Evolutionary conservation across 1,140 invertebrate species (phyloP), one percentile per base, ranked within the genome.

Genomic region (Hycleus cichorii): DNA sequence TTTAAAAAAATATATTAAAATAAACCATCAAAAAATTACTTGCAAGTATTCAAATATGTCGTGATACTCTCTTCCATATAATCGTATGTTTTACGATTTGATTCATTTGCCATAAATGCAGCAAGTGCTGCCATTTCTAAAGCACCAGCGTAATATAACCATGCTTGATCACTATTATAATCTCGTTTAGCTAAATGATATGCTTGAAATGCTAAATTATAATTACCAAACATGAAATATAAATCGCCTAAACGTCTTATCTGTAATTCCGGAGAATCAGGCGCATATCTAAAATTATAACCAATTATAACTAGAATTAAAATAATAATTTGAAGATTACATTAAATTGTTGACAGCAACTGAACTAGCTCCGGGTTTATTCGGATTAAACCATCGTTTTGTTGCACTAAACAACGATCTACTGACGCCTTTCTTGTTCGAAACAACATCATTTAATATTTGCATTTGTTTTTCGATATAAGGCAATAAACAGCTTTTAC

Each of bases 161-260:
- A 98, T 0, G 96, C 96, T 67, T 94, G 90, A 74, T 99, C 96
- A 11, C 87, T 88, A 66, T 90, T 89, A 75, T 98, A 98, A 70
- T 99, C 97, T 58, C 94, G 84, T 75, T 98, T 98, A 8, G 93
- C 90, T 11, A 90, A 86, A 73, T 98, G 94, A 76, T 98, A 99
- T 0, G 90, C 85, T 71, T 89, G 90, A 76, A 95, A 97, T 1
- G 97, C 93, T 50, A 90, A 77, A 60, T 87, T 84, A 77, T 98
- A 98, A 65, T 96, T 86, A 7, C 94, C 91, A 73, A 98, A 95
- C 81, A 98, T 86, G 71, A 99, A 98, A 73, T 92, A 95, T 0
- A 99, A 76, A 76, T 99, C 97, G 4, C 90, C 97, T 39, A 98
- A 73, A 55, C 93, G 85, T 57, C 96, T 81, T 25, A 95, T 82